phyloP scores from a whole-genome alignment of 2,888 invertebrate species.

The Leucania comma region DNA sequence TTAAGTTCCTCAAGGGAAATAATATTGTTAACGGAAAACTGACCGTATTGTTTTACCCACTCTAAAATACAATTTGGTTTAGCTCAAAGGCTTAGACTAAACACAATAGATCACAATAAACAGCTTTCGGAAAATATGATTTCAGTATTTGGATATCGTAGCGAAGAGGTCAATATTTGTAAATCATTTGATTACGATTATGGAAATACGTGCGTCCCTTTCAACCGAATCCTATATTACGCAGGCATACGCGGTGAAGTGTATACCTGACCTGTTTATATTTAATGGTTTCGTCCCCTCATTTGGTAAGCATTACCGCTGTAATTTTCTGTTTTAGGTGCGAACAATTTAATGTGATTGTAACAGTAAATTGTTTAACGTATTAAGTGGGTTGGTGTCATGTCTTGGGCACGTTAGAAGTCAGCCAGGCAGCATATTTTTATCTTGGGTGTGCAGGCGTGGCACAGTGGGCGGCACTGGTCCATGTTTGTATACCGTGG shows the following conservation, averaged over 20 bases:
- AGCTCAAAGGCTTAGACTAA: slow-evolving; percentile 8
- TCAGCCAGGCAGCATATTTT: slow-evolving; percentile 66
- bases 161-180: slow-evolving; percentile 54
- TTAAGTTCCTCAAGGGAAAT: neutral
- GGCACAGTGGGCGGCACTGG: slow-evolving; percentile 40
- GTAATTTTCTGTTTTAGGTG: slow-evolving; percentile 57
- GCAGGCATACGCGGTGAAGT: slow-evolving; percentile 46
- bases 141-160: slow-evolving; percentile 19
- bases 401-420: slow-evolving; percentile 54
- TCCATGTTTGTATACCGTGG: slow-evolving; percentile 51
- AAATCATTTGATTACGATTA: slow-evolving; percentile 51
- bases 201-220: slow-evolving; percentile 58
- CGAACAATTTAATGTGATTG: slow-evolving; percentile 53
- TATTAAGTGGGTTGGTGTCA: slow-evolving; percentile 48
- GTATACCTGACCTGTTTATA: slow-evolving; percentile 61
- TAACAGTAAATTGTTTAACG: slow-evolving; percentile 53
- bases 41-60: neutral
- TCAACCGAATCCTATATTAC: slow-evolving; percentile 56
- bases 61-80: slow-evolving; percentile 14
- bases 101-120: slow-evolving; percentile 36
- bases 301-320: slow-evolving; percentile 59
- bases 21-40: neutral
- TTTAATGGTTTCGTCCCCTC: slow-evolving; percentile 62
- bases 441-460: slow-evolving; percentile 76
- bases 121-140: slow-evolving; percentile 29